Base-by-base conservation (phyloP, 2,113 vertebrate species). In the Ptilorrhoa leucosticta region DNA sequence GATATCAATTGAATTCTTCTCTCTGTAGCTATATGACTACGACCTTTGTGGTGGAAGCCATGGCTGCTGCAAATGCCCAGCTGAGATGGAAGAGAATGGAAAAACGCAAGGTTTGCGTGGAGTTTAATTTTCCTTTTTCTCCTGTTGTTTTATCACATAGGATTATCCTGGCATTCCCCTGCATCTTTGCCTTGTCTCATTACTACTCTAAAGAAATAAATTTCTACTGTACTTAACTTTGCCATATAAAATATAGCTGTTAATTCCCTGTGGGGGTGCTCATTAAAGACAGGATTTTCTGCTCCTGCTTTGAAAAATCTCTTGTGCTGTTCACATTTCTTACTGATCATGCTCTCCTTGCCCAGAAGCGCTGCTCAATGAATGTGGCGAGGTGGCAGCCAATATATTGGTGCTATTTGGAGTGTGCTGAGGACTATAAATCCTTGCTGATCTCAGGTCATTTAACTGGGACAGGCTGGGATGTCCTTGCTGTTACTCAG, bases 61-160 rank as follows among this genome's bases (percentile, higher is more conserved):
- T 99, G 99, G 99, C 99, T 15, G 98, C 99, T 12, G 99, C 99
- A 71, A 99, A 99, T 2, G 99, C 99, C 53, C 99, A 99, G 94
- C 98, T 99, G 80, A 98, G 96, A 89, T 99, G 99, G 99, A 99
- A 99, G 97, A 99, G 98, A 94, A 98, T 98, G 94, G 99, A 99
- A 84, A 99, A 98, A 94, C 98, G 96, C 69, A 98, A 99, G 98
- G 99, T 99, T 90, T 20, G 98, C 97, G 37, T 47, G n/a, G 11
- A 7, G 2, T 48, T 58, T 93, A 14, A 79, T 51, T 71, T 66
- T 39, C 42, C 20, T 9, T 56, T 91, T 80, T 44, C 26, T 83
- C 6, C 6, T 48, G 5, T 35, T 80, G 37, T 83, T 50, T n/a
- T 77, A 39, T 69, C 51, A 12, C 2, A 0, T 60, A 84, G 40